A percentile compares a stretch with the other conserved stretches of the same genome.
Conservation (phyloP, 2,797 vertebrate genomes). For the Acrossocheilus wenchowensis region DNA sequence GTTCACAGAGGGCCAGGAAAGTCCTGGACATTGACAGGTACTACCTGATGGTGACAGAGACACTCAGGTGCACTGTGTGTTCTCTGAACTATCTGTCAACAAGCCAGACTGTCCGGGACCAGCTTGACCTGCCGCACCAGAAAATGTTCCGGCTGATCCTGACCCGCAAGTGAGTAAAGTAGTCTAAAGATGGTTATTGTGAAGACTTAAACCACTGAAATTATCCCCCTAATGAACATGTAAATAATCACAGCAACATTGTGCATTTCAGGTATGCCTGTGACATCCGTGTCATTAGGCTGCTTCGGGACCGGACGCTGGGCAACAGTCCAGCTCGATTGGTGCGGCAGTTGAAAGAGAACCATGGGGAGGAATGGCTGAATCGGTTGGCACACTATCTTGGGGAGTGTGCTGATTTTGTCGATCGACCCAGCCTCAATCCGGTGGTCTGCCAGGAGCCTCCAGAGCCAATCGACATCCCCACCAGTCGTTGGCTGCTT, state of each 20-base stretch:
- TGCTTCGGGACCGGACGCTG: too few species aligned
- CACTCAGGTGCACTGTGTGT: conserved; percentile 42
- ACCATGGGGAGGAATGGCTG: conserved; percentile 41
- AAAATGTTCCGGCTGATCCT: conserved; percentile 32
- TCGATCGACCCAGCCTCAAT: conserved; percentile 1
- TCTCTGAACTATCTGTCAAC: background rate
- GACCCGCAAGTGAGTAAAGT: conserved; percentile 19
- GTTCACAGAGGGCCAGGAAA: conserved; percentile 16
- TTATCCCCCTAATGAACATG: background rate
- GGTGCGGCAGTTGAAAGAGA: conserved; percentile 17
- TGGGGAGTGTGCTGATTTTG: conserved; percentile 36
- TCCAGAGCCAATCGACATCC: background rate
- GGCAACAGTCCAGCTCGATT: background rate
- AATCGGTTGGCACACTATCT: conserved; percentile 22
- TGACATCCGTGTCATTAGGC: too few species aligned
- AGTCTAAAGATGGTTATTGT: background rate
- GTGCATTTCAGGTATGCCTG: background rate
- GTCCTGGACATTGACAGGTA: conserved; percentile 47
- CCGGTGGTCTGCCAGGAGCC: background rate
- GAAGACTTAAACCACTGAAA: background rate
- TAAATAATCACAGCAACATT: background rate
- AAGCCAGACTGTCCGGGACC: conserved; percentile 21
- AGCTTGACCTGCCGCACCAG: conserved; percentile 39
- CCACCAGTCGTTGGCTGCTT: background rate
- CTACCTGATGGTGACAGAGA: conserved; percentile 50